phyloP scores from a whole-genome alignment of 2,888 invertebrate species.

The Rhabditophanes sp. region DNA sequence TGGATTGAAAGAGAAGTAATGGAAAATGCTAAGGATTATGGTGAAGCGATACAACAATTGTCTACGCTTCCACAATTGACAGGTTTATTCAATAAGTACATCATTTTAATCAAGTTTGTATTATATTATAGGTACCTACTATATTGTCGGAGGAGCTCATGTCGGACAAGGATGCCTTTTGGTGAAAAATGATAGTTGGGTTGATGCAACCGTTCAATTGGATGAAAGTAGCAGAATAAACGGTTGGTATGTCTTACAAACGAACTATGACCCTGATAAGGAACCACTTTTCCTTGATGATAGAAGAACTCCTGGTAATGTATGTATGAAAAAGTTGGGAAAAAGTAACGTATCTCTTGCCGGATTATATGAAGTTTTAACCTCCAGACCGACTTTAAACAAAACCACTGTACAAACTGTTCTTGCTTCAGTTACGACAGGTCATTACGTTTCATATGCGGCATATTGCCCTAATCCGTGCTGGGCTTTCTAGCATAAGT shows the following conservation, averaged over 20 bases:
- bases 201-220: constrained; percentile 11
- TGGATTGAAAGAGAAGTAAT: constrained; percentile 25
- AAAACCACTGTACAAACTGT: constrained; percentile 51
- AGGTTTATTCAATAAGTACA: too few relatives aligned
- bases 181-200: constrained; percentile 20
- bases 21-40: constrained; percentile 13
- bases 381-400: constrained; percentile 50
- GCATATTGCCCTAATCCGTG: constrained; percentile 49
- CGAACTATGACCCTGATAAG: constrained; percentile 28
- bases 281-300: constrained; percentile 49
- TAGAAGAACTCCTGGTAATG: constrained; percentile 47
- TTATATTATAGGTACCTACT: too few relatives aligned
- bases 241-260: constrained; percentile 25
- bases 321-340: constrained; percentile 46
- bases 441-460: constrained; percentile 47
- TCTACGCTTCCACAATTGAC: constrained; percentile 16
- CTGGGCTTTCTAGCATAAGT: too few relatives aligned
- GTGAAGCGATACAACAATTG: constrained; percentile 22
- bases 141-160: constrained; percentile 15
- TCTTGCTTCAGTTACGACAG: constrained; percentile 47
- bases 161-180: constrained; percentile 20
- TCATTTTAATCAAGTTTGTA: too few relatives aligned
- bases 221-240: constrained; percentile 12
- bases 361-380: constrained; percentile 49
- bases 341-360: constrained; percentile 31